Evolutionary conservation across 1,140 invertebrate genomes (phyloP), one percentile per base, ranked within the genome.

Genomic region (Neodiprion fabricii): DNA sequence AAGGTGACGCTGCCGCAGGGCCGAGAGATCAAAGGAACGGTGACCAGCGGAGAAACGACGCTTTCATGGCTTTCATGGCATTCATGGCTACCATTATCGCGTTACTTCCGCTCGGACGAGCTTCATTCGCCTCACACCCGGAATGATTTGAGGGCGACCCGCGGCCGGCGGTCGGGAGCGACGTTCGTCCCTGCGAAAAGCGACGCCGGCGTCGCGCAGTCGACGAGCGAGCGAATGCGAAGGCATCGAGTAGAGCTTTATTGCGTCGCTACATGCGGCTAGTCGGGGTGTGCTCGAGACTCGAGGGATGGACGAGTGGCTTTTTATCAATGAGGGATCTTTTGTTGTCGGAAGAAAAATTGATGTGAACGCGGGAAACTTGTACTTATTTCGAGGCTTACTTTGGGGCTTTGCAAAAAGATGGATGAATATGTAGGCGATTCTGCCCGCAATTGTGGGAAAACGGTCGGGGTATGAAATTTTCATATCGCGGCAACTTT

Each of bases 21-120:
- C 28, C 28, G 28, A 9, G 53, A 61, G 11, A 61, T 61, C 53
- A 61, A 61, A 61, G 53, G 11, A 14, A 61, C 53, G 53, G 53
- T 61, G 11, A 61, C 53, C 53, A 17, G 53, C n/a, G 53, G 53
- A 61, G 53, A 61, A 61, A 61, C 53, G 53, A 12, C 53, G 53
- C 53, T 61, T 61, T 61, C 50, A 53, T 53, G 50, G 50, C 50
- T 53, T 53, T 53, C 53, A 61, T 11, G 53, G 53, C 53, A 14
- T 61, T 61, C 53, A 61, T 61, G 53, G 53, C 53, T 61, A 17
- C 53, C 53, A 61, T 61, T 61, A 61, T 61, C 53, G 53, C 53
- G 53, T 61, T 61, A 61, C 53, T 61, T 61, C 53, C 53, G 53
- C 53, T 61, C n/a, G 53, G 53, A 9, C n/a, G 53, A 61, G 53